Percentiles rank a stretch among this genome's conserved stretches.
Evolutionary conservation across 1,140 invertebrate genomes (phyloP).

Genomic region (Ridgeia piscesae): DNA sequence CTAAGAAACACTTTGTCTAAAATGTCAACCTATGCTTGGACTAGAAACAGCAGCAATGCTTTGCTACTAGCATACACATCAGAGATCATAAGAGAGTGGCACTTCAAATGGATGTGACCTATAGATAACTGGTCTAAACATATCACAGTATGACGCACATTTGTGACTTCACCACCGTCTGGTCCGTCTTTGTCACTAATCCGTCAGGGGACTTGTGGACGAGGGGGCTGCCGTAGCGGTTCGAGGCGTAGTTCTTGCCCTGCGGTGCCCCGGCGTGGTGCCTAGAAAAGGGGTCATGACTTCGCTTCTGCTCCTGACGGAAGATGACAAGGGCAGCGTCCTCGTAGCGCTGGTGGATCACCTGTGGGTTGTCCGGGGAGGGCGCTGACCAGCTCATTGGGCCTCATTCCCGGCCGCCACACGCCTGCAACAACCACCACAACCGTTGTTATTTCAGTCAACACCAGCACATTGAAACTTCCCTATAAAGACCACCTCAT

Average conservation of each 20-base stretch:
- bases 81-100: not conserved
- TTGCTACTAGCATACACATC: not conserved
- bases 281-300: not conserved
- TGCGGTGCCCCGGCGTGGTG: not conserved
- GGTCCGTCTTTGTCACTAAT: constrained; percentile 33
- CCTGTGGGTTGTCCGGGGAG: constrained; percentile 31
- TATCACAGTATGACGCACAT: constrained; percentile 42
- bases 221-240: constrained; percentile 14
- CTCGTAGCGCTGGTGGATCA: constrained; percentile 56
- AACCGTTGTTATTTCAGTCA: too few species aligned
- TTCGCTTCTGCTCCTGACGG: constrained; percentile 42
- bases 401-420: constrained; percentile 9
- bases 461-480: too few species aligned
- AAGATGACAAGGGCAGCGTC: constrained; percentile 55
- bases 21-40: not conserved
- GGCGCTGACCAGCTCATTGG: constrained; percentile 10
- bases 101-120: constrained; percentile 3
- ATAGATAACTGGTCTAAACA: not conserved
- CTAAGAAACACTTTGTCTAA: not conserved
- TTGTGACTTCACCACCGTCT: constrained; percentile 44
- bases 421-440: not conserved
- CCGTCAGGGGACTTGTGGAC: constrained; percentile 34
- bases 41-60: constrained; percentile 1
- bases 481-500: too few species aligned
- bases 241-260: constrained; percentile 7